Conservation (phyloP, 2,797 vertebrate species). For the Galaxias olidus region DNA sequence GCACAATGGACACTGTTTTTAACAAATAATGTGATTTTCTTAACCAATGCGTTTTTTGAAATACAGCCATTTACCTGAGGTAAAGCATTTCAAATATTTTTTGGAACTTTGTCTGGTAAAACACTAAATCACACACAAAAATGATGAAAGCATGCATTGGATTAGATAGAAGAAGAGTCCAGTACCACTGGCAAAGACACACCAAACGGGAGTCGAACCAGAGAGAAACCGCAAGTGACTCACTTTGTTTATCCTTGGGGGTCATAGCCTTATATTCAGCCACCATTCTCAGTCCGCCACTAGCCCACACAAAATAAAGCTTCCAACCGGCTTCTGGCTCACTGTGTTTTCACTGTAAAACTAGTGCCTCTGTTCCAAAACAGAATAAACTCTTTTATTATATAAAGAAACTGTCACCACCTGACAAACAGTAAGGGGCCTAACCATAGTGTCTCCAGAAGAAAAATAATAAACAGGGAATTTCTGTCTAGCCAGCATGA, state of each 20-base stretch:
- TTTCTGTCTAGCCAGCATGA: constrained; percentile 43
- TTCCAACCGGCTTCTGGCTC: constrained; percentile 1
- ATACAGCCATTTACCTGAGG: too few species aligned
- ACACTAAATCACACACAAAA: background rate
- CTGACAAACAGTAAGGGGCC: background rate
- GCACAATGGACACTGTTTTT: too few species aligned
- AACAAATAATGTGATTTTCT: too few species aligned
- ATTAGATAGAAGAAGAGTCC: background rate
- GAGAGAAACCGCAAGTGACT: constrained; percentile 58
- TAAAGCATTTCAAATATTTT: too few species aligned
- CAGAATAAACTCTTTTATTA: too few species aligned
- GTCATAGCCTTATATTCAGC: constrained; percentile 20
- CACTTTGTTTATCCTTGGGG: constrained; percentile 45
- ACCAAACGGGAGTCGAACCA: constrained; percentile 33
- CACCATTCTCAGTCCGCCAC: background rate
- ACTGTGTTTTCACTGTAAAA: too few species aligned
- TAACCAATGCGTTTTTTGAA: too few species aligned
- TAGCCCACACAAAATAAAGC: background rate
- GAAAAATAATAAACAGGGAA: constrained; percentile 31
- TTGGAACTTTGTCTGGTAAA: too few species aligned
- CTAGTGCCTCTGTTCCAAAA: too few species aligned
- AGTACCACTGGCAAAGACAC: constrained; percentile 7
- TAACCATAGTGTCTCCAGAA: constrained; percentile 3
- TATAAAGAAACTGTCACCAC: too few species aligned
- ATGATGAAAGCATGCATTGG: background rate